Percentiles rank a stretch among this genome's conserved stretches.
These are phyloP conservation scores for Limulus polyphemus DNA, from an alignment of 2,888 invertebrate species.

Conservation along the genomic window DNA sequence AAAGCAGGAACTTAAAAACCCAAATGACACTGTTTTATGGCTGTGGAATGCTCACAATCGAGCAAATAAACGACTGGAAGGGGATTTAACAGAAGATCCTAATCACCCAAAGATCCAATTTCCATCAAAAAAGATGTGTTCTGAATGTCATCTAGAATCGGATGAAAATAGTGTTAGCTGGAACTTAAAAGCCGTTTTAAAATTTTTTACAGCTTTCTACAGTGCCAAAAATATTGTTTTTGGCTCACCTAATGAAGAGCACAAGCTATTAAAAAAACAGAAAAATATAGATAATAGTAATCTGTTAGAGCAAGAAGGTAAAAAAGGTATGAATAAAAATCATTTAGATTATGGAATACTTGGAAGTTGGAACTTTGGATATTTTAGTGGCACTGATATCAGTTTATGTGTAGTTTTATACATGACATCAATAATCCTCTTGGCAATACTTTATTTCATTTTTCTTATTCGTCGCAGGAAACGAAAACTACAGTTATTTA, in stretches of 20 bases:
- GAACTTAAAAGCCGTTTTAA: conserved; percentile 50
- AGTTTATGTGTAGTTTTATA: conserved; percentile 63
- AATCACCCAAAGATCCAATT: conserved; percentile 63
- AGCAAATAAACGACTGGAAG: conserved; percentile 63
- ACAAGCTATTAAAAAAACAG: not conserved
- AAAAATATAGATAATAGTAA: not conserved
- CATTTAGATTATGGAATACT: conserved; percentile 13
- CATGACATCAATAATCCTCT: conserved; percentile 56
- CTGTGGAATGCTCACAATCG: conserved; percentile 30
- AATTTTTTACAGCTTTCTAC: conserved; percentile 50
- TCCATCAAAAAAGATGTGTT: conserved; percentile 56
- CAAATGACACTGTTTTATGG: conserved; percentile 56
- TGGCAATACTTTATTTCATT: conserved; percentile 60
- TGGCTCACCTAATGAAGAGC: not conserved
- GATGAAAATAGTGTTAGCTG: conserved; percentile 35
- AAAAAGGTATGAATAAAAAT: conserved; percentile 13
- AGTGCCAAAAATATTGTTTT: conserved; percentile 24
- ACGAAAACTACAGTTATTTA: conserved; percentile 7
- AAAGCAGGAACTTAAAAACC: conserved; percentile 53
- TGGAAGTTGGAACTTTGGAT: conserved; percentile 16
- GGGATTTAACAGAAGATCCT: conserved; percentile 80
- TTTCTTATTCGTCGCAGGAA: conserved; percentile 52
- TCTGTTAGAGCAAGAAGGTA: not conserved
- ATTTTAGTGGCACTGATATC: conserved; percentile 54
- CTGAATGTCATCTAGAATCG: conserved; percentile 43